These are phyloP conservation scores for Crocidura indochinensis DNA, from an alignment of 2,797 vertebrate species.

Conservation along the genomic window DNA sequence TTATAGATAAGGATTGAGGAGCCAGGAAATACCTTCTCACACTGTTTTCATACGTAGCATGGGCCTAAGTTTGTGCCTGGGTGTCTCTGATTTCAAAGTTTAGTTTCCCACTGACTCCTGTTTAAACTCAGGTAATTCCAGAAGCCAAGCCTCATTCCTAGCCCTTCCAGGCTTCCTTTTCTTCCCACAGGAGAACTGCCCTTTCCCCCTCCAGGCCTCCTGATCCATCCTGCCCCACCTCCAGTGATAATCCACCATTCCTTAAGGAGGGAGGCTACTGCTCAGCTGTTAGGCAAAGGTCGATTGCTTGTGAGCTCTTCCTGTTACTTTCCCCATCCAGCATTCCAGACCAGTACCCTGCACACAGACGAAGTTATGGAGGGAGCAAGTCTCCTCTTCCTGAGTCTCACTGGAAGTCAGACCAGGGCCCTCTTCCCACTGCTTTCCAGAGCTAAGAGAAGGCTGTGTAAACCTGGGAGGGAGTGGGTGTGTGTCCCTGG, in stretches of 20 bases:
- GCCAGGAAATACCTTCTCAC: not conserved
- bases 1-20: not conserved
- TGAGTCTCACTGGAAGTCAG: not conserved
- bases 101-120: not conserved
- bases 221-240: constrained; percentile 73
- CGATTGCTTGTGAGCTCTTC: not conserved
- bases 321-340: not conserved
- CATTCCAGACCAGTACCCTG: not conserved
- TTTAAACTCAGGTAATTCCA: constrained; percentile 27
- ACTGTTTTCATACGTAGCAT: not conserved
- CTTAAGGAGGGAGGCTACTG: constrained; percentile 6
- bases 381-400: not conserved
- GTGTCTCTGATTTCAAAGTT: not conserved
- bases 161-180: constrained; percentile 26
- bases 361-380: not conserved
- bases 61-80: not conserved
- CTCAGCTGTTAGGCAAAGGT: constrained; percentile 5
- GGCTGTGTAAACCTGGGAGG: not conserved
- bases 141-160: constrained; percentile 50
- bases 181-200: constrained; percentile 2
- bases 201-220: constrained; percentile 51
- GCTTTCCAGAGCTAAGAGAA: not conserved
- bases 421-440: not conserved
- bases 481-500: too few relatives aligned
- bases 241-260: constrained; percentile 36